These are phyloP conservation scores for Chiloscyllium punctatum DNA, from an alignment of 2,797 vertebrate genomes.

Conservation along the genomic window DNA sequence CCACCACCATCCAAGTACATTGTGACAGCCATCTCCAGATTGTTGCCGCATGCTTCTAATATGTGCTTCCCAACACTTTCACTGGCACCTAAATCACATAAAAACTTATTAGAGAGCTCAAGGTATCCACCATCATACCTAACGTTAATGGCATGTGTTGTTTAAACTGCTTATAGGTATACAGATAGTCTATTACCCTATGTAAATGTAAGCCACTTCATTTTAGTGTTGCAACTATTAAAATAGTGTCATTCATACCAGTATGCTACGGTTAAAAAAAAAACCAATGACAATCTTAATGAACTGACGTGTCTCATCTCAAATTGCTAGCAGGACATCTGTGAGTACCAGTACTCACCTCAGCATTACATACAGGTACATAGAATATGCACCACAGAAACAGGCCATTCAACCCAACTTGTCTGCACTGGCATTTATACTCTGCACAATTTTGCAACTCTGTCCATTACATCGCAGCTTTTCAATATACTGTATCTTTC, in stretches of 20 bases:
- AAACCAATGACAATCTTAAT: not conserved
- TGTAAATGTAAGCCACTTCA: not conserved
- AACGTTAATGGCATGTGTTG: slow-evolving; percentile 35
- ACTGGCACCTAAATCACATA: slow-evolving; percentile 74
- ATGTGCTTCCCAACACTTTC: slow-evolving; percentile 95
- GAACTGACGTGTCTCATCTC: not conserved
- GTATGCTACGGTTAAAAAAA: not conserved
- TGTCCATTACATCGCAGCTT: not conserved
- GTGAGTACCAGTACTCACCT: not conserved
- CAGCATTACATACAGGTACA: not conserved
- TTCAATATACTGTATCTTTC: not conserved
- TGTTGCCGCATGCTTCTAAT: slow-evolving; percentile 96
- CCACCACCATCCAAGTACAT: slow-evolving; percentile 97
- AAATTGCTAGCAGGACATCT: not conserved
- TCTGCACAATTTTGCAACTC: not conserved
- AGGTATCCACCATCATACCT: slow-evolving; percentile 13
- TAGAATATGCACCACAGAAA: not conserved
- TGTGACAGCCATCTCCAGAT: slow-evolving; percentile 97
- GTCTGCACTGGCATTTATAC: not conserved
- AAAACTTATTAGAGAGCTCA: slow-evolving; percentile 38
- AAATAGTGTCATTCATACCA: not conserved
- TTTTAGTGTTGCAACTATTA: not conserved
- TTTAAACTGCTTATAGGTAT: slow-evolving; percentile 39
- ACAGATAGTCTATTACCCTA: slow-evolving; percentile 1
- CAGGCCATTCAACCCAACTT: not conserved